Evolutionary conservation across 2,888 invertebrate genomes (phyloP).

Genomic region (Caenorhabditis plicata): DNA sequence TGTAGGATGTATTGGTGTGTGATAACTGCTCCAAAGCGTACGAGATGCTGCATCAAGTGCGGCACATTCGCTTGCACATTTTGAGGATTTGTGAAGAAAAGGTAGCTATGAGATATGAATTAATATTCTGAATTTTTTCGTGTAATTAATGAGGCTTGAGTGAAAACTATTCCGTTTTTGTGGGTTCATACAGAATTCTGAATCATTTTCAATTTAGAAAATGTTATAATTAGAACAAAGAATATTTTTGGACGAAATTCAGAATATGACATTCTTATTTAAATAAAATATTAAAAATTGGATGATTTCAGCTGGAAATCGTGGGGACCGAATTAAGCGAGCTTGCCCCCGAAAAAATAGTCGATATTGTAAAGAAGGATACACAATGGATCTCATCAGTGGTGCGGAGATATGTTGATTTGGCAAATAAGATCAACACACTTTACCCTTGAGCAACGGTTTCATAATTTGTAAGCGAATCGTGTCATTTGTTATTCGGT

Average conservation of each 20-base stretch:
- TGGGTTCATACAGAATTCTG: too few species aligned
- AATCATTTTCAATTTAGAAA: too few species aligned
- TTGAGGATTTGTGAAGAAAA: constrained; percentile 32
- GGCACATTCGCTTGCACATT: constrained; percentile 32
- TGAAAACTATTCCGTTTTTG: too few species aligned
- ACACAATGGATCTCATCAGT: constrained; percentile 17
- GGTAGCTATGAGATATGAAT: constrained; percentile 5
- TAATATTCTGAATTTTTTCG: background rate
- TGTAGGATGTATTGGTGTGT: constrained; percentile 37
- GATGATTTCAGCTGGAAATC: constrained; percentile 33
- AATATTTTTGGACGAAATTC: too few species aligned
- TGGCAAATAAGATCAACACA: constrained; percentile 24
- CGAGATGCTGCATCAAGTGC: constrained; percentile 24
- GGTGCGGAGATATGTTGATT: constrained; percentile 5
- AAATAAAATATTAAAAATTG: background rate
- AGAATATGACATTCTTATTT: too few species aligned
- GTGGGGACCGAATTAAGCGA: constrained; percentile 34
- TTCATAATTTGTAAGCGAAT: too few species aligned
- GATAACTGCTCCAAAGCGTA: constrained; percentile 27
- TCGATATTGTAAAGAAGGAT: constrained; percentile 30
- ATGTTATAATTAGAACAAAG: too few species aligned
- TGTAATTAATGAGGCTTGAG: too few species aligned
- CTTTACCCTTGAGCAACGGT: too few species aligned
- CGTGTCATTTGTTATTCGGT: too few species aligned
- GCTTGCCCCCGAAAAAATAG: constrained; percentile 18